A percentile compares a stretch with the other conserved stretches of the same genome.
Conservation (phyloP, 2,113 vertebrate genomes). For the Rhombomys opimus region DNA sequence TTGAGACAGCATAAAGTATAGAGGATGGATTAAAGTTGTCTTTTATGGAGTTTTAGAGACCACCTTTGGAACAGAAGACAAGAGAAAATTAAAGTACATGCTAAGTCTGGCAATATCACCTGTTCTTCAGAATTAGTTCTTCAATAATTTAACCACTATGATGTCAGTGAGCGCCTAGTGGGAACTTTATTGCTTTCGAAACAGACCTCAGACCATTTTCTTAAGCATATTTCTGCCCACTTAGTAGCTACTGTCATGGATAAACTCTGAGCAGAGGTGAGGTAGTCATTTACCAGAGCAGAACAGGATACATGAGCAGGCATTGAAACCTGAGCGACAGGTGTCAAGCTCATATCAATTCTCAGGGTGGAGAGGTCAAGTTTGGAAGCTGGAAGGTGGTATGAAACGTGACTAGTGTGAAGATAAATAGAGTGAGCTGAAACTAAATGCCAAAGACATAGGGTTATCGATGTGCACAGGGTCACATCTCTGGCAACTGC, state of each 20-base stretch:
- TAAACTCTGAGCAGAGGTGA: constrained; percentile 11
- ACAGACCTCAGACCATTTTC: not conserved
- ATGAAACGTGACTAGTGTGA: constrained; percentile 57
- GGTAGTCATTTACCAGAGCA: not conserved
- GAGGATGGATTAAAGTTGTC: not conserved
- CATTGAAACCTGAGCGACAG: constrained; percentile 59
- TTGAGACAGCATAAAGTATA: not conserved
- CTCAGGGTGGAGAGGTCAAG: constrained; percentile 61
- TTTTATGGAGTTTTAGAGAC: not conserved
- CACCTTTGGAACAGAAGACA: not conserved
- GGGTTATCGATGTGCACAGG: not conserved
- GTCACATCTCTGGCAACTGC: not conserved
- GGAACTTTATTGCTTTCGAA: not conserved
- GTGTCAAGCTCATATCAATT: constrained; percentile 32
- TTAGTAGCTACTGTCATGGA: not conserved
- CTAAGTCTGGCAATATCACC: not conserved
- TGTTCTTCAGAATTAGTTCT: not conserved
- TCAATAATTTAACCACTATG: not conserved
- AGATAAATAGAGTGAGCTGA: not conserved
- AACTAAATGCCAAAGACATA: not conserved
- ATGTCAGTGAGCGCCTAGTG: not conserved
- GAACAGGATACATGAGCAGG: not conserved
- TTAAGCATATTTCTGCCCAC: not conserved
- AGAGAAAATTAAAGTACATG: not conserved
- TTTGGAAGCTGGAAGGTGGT: constrained; percentile 26